Conservation (phyloP, 1,140 invertebrate species). For the Goniozus legneri region DNA sequence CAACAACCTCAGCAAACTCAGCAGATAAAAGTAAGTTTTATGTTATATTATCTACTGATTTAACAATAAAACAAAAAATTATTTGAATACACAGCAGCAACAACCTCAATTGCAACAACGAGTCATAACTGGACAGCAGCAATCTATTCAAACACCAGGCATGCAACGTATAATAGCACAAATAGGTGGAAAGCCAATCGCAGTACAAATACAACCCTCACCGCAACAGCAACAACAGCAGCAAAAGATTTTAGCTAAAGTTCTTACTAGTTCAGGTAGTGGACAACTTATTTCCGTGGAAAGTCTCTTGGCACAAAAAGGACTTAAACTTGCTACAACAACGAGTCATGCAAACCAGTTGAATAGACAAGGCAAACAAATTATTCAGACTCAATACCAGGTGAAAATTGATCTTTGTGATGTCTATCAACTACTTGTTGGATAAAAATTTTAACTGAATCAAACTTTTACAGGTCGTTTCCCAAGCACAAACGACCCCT, state of each 20-base stretch:
- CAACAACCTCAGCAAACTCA: conserved; percentile 36
- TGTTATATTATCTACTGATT: neutral
- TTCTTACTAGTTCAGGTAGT: conserved; percentile 59
- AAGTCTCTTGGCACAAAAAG: conserved; percentile 62
- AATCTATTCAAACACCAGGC: conserved; percentile 34
- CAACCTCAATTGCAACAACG: conserved; percentile 28
- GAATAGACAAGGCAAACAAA: conserved; percentile 46
- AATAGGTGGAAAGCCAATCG: conserved; percentile 51
- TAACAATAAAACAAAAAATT: no score
- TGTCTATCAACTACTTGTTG: no score
- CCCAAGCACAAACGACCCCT: conserved; percentile 41
- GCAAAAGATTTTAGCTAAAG: conserved; percentile 58
- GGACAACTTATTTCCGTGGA: conserved; percentile 67
- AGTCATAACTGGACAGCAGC: conserved; percentile 29
- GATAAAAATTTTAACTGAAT: no score
- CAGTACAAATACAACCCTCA: conserved; percentile 50
- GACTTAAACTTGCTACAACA: conserved; percentile 46
- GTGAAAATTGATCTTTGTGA: conserved; percentile 22
- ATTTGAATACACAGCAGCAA: conserved; percentile 22
- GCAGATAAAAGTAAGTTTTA: conserved; percentile 35
- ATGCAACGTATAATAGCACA: conserved; percentile 53
- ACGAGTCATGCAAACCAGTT: conserved; percentile 39
- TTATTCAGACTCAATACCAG: conserved; percentile 51
- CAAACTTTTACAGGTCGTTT: conserved; percentile 46
- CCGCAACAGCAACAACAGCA: conserved; percentile 43